Evolutionary conservation across 2,888 invertebrate genomes (phyloP).

Genomic region (Hololepta plana): DNA sequence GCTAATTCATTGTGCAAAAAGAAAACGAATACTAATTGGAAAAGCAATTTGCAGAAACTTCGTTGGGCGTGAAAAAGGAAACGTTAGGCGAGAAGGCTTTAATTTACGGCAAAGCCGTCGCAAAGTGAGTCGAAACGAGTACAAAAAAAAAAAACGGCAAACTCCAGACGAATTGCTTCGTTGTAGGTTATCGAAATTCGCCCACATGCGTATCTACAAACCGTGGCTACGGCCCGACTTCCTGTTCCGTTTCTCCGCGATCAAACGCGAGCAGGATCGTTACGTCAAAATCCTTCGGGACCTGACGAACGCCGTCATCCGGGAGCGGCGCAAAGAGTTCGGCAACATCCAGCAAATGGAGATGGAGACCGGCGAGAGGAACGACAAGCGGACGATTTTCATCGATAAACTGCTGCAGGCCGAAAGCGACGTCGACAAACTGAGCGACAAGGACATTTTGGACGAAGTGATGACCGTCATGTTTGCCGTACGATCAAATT

Average conservation of each 20-base stretch:
- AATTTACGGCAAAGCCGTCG: constrained; percentile 9
- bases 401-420: constrained; percentile 12
- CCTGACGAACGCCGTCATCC: constrained; percentile 7
- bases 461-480: constrained; percentile 15
- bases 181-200: constrained; percentile 6
- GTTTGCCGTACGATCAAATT: constrained; percentile 13
- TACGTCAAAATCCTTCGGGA: constrained; percentile 6
- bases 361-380: background rate
- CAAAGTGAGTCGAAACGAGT: constrained; percentile 6
- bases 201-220: constrained; percentile 6
- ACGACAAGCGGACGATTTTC: constrained; percentile 8
- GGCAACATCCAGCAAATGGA: background rate
- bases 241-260: constrained; percentile 6
- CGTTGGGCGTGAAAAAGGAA: constrained; percentile 12
- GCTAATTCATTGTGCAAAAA: constrained; percentile 3
- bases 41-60: constrained; percentile 6
- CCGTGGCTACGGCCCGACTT: constrained; percentile 6
- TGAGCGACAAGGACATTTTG: constrained; percentile 12
- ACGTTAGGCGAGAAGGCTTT: constrained; percentile 13
- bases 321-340: constrained; percentile 4
- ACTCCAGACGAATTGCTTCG: background rate
- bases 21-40: constrained; percentile 3
- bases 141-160: background rate
- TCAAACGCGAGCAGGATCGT: constrained; percentile 8
- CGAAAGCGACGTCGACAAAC: constrained; percentile 9